Evolutionary conservation across 1,140 invertebrate genomes (phyloP), one percentile per base, ranked within the genome.

Genomic region (Caerostris extrusa): DNA sequence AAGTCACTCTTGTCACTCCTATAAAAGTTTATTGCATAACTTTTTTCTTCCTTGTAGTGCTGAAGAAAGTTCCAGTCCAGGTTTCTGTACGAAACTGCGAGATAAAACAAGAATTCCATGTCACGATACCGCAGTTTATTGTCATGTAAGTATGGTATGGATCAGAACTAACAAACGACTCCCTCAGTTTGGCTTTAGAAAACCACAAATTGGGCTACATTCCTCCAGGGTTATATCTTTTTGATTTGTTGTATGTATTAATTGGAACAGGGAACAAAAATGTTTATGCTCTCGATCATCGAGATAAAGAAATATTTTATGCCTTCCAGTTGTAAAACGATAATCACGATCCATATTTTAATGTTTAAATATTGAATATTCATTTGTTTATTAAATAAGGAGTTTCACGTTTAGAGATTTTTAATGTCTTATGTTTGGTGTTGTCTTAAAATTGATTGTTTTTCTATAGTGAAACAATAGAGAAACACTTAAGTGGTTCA

Each of bases 71-170:
- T 87, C 91, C 91, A 53, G 91, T 93, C 12, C 58, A 93, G 58
- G 83, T 93, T 6, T 71, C 91, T 8, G 91, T 87, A 2, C 87
- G 83, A 71, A 93, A 93, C 19, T 93, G 91, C 10, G 91, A 87
- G 14, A 77, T n/a, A 7, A 93, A 93, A 19, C 8, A 93, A 57
- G 64, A 34, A 53, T 67, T 17, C 17, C 82, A 60, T 19, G 50
- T 93, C 7, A 93, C 83, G 53, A 87, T 93, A 87, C 83, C 91
- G 8, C 91, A 93, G 56, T 71, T 87, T 60, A 93, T 93, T 61
- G 64, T 93, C 6, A 7, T 93, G 91, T 93, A 87, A 87, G 91
- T 93, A 88, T 67, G n/a, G 50, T 8, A 81, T 7, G 10, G 12
- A 12, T 81, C 10, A 81, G 61, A 64, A 14, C 10, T 14, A 64